Conservation (phyloP, 1,140 invertebrate genomes). For the Ladona fulva region DNA sequence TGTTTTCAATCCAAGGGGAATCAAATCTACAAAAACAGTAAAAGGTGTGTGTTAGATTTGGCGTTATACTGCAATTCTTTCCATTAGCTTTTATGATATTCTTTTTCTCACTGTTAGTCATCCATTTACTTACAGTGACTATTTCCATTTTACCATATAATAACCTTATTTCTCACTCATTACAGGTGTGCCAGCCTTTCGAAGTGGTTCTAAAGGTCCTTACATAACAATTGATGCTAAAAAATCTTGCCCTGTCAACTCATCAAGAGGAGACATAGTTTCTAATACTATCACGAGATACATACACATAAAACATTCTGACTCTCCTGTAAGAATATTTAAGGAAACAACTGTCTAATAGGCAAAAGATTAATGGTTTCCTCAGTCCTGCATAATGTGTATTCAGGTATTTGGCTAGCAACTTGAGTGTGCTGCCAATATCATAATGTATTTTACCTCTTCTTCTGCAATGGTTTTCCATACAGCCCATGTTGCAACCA, state of each 20-base stretch:
- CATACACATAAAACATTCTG: conserved; percentile 42
- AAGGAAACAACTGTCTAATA: conserved; percentile 43
- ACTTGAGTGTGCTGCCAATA: neutral
- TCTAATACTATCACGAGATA: conserved; percentile 38
- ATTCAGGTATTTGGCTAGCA: neutral
- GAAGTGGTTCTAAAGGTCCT: neutral
- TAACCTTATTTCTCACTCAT: neutral
- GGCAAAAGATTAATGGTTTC: neutral
- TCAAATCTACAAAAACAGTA: no score
- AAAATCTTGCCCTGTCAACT: neutral
- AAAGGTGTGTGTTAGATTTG: no score
- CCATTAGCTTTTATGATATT: no score
- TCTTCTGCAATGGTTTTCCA: neutral
- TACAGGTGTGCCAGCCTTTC: neutral
- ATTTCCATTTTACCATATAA: neutral
- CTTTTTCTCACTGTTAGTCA: no score
- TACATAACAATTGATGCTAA: neutral
- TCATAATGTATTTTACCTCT: neutral
- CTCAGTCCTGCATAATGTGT: neutral
- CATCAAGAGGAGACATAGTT: neutral
- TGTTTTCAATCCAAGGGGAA: no score
- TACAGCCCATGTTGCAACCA: neutral
- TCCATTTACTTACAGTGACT: no score
- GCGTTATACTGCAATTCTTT: no score
- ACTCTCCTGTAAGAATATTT: conserved; percentile 42